Evolutionary conservation across 2,888 invertebrate genomes (phyloP), one percentile per base, ranked within the genome.

Genomic region (Crossocerus cetratus): DNA sequence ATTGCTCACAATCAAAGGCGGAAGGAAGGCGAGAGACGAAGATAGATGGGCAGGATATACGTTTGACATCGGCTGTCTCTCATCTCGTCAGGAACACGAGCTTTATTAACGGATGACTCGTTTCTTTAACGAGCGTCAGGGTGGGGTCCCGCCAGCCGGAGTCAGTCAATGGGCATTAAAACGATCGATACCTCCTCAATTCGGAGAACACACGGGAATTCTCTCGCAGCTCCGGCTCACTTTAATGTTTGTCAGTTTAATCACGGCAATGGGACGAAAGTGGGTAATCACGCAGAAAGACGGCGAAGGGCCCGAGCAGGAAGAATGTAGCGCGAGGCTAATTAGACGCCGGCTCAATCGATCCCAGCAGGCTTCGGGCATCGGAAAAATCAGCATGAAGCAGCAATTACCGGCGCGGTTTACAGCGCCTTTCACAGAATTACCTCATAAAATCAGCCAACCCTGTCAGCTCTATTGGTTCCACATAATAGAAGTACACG

Each of bases 71-170:
- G 22, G 45, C 42, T 45, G 43, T 59, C 16, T 42, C 5, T 56
- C 55, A 22, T 21, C 49, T 62, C 68, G 49, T 62, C 32, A 20
- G 13, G 53, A 44, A 45, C 45, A 61, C 60, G 18, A 44, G 59
- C 20, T 56, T 73, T 64, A 63, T 67, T 57, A 74, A 70, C 63
- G 66, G 64, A 72, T 72, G 67, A 63, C 66, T 60, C 63, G 56
- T 49, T 63, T 70, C 62, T 59, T 66, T 74, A 73, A 73, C 62
- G 65, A 73, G 54, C 16, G 3, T 0, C 53, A 45, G 16, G 69
- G 72, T 62, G 67, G 61, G 76, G 72, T 72, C n/a, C 45, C 8
- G 5, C 65, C 20, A 11, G 8, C 32, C 32, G 14, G 16, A 18
- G 20, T 32, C 42, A 14, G 14, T 63, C 42, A 16, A 14, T 61